A percentile compares a stretch with the other conserved stretches of the same genome.
phyloP scores from a whole-genome alignment of 2,113 vertebrate species.

The Thunnus maccoyii region DNA sequence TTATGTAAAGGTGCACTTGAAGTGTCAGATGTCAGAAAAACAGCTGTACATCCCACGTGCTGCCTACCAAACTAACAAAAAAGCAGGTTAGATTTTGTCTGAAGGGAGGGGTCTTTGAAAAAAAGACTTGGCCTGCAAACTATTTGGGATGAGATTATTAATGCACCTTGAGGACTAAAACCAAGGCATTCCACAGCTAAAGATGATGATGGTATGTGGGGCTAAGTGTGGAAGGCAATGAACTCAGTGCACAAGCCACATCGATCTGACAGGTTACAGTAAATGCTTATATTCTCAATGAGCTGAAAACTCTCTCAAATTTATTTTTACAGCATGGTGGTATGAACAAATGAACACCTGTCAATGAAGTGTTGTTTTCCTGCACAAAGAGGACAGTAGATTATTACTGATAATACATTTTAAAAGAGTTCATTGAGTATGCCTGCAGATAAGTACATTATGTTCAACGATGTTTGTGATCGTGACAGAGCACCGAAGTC shows the following conservation, averaged over 20 bases:
- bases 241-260: conserved; percentile 16
- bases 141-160: not conserved
- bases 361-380: too few relatives aligned
- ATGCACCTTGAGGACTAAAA: not conserved
- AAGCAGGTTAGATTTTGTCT: too few relatives aligned
- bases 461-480: not conserved
- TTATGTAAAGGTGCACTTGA: not conserved
- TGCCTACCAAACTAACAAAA: not conserved
- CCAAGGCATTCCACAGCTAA: not conserved
- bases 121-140: not conserved
- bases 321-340: too few relatives aligned
- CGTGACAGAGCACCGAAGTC: conserved; percentile 21
- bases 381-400: too few relatives aligned
- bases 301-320: not conserved
- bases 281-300: not conserved
- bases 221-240: not conserved
- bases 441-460: not conserved
- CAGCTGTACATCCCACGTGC: not conserved
- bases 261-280: conserved; percentile 22
- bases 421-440: not conserved
- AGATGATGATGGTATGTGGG: conserved; percentile 7
- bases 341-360: too few relatives aligned
- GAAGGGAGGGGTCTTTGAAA: not conserved
- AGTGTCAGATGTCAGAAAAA: conserved; percentile 30
- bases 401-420: too few relatives aligned